These are phyloP conservation scores for Poecilia velifera DNA, from an alignment of 2,797 vertebrate species.

Conservation along the genomic window DNA sequence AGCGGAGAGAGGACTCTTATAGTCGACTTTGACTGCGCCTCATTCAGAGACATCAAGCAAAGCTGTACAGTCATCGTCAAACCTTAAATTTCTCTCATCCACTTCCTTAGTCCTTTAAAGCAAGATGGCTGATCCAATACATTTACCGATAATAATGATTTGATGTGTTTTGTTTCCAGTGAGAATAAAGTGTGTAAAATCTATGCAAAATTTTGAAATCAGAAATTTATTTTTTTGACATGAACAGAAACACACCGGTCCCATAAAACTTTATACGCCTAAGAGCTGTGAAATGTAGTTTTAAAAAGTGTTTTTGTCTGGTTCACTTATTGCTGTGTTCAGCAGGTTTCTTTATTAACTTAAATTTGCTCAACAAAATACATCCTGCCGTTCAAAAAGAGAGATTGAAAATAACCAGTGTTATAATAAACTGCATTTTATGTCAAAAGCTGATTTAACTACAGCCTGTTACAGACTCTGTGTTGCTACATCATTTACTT, in stretches of 20 bases:
- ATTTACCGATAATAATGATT: not conserved
- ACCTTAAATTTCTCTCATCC: not conserved
- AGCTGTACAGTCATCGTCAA: slow-evolving; percentile 25
- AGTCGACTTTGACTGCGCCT: slow-evolving; percentile 71
- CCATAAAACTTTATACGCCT: not conserved
- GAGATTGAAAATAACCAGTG: not conserved
- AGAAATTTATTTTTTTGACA: too few relatives aligned
- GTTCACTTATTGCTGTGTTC: not conserved
- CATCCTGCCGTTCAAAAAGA: not conserved
- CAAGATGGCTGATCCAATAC: not conserved
- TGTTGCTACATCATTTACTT: not conserved
- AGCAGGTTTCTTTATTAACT: not conserved
- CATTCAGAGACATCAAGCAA: slow-evolving; percentile 78
- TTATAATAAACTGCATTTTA: not conserved
- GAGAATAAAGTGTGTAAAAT: too few relatives aligned
- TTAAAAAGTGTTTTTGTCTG: not conserved
- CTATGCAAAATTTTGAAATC: too few relatives aligned
- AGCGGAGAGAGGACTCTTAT: slow-evolving; percentile 72
- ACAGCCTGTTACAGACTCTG: not conserved
- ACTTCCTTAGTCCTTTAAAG: not conserved
- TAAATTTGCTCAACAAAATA: not conserved
- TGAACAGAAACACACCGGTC: not conserved
- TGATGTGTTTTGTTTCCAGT: not conserved
- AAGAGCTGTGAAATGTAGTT: not conserved
- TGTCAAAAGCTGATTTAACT: not conserved